phyloP scores from a whole-genome alignment of 2,113 vertebrate species.

The Lamprotornis superbus region DNA sequence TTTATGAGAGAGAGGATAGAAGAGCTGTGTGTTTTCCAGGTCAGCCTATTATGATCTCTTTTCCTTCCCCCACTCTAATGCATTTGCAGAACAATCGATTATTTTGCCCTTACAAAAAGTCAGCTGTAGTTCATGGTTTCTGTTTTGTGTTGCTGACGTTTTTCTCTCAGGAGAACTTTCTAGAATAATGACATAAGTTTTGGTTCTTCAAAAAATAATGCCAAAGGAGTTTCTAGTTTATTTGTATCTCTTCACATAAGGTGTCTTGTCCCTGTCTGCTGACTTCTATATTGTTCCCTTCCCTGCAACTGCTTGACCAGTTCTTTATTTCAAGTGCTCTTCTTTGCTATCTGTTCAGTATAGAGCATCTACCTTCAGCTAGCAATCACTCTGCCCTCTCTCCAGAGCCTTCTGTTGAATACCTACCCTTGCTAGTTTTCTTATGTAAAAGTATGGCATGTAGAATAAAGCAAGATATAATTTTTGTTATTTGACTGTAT shows the following conservation, averaged over 20 bases:
- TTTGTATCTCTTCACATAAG: not conserved
- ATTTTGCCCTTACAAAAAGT: not conserved
- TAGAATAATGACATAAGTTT: not conserved
- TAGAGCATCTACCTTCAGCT: not conserved
- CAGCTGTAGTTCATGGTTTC: not conserved
- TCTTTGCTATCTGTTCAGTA: not conserved
- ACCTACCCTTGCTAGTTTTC: not conserved
- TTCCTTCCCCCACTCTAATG: not conserved
- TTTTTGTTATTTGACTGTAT: not conserved
- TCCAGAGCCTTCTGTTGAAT: not conserved
- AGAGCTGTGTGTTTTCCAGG: not conserved
- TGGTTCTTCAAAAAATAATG: not conserved
- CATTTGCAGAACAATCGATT: not conserved
- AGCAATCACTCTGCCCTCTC: not conserved
- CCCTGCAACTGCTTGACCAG: not conserved
- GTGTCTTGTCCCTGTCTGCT: not conserved
- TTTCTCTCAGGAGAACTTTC: not conserved
- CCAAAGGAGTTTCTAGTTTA: not conserved
- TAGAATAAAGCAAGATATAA: not conserved
- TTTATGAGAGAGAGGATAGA: not conserved
- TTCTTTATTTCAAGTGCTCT: not conserved
- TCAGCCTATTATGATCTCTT: not conserved
- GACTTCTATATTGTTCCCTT: not conserved
- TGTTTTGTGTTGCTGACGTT: not conserved
- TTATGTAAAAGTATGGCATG: not conserved